Evolutionary conservation across 2,113 vertebrate genomes (phyloP).

Genomic region (Rhagologus leucostigma): DNA sequence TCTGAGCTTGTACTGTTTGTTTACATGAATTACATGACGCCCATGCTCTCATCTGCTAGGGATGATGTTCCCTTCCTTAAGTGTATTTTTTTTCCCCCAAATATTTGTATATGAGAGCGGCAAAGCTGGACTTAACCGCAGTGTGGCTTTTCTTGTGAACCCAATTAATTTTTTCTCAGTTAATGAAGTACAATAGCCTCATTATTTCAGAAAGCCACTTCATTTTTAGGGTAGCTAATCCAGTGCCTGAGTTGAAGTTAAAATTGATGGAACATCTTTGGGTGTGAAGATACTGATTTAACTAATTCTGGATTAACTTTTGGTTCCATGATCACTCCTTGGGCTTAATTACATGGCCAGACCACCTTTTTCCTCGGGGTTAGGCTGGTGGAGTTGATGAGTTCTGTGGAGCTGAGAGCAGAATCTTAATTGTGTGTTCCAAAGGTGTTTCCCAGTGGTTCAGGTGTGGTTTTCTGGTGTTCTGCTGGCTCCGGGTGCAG

Average conservation of each 20-base stretch:
- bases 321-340: accelerated
- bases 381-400: background rate
- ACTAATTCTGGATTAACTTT: background rate
- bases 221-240: background rate
- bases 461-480: background rate
- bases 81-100: background rate
- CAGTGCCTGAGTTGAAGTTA: background rate
- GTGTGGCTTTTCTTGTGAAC: background rate
- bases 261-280: background rate
- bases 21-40: background rate
- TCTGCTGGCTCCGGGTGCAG: background rate
- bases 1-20: background rate
- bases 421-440: accelerated
- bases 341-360: accelerated
- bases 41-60: background rate
- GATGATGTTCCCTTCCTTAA: background rate
- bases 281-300: background rate
- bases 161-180: background rate
- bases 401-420: background rate
- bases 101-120: background rate
- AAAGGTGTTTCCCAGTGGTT: background rate
- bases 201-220: background rate
- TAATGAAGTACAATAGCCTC: background rate
- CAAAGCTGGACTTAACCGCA: background rate
- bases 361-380: background rate